Conservation (phyloP, 2,797 vertebrate species). For the Gymnoscopelus microlampas region DNA sequence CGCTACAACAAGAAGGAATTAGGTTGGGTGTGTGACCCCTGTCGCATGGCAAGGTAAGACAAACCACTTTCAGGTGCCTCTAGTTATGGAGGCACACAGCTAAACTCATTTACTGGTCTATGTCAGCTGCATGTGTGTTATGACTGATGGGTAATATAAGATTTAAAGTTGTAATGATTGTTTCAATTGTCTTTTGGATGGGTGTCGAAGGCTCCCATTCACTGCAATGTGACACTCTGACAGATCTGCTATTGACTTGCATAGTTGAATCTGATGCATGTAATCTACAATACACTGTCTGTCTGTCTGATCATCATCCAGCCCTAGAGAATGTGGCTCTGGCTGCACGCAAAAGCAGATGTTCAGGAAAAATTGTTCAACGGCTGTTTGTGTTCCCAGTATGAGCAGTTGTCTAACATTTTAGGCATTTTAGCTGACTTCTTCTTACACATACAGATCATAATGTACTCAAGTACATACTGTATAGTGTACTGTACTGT, state of each 20-base stretch:
- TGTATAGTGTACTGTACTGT: too few species aligned
- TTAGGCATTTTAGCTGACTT: too few species aligned
- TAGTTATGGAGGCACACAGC: neutral
- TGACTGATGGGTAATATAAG: too few species aligned
- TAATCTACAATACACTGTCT: neutral
- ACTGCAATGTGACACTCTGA: neutral
- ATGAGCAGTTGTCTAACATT: neutral
- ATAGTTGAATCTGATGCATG: conserved; percentile 2
- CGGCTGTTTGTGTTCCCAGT: neutral
- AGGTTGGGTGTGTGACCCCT: conserved; percentile 86
- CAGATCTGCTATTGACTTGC: neutral
- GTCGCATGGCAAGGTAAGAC: conserved; percentile 79
- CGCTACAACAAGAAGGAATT: conserved; percentile 80
- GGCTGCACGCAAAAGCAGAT: conserved; percentile 3
- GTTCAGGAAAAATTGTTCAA: neutral
- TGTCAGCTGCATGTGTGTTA: neutral
- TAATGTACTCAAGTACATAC: too few species aligned
- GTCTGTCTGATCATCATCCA: neutral
- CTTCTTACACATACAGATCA: too few species aligned
- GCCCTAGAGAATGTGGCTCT: neutral
- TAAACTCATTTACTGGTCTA: neutral
- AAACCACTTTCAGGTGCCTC: too few species aligned
- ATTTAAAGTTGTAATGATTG: too few species aligned
- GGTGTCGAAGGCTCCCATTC: conserved; percentile 1
- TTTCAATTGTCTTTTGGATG: neutral